phyloP scores from a whole-genome alignment of 2,888 invertebrate genomes.

The Leptura quadrifasciata region DNA sequence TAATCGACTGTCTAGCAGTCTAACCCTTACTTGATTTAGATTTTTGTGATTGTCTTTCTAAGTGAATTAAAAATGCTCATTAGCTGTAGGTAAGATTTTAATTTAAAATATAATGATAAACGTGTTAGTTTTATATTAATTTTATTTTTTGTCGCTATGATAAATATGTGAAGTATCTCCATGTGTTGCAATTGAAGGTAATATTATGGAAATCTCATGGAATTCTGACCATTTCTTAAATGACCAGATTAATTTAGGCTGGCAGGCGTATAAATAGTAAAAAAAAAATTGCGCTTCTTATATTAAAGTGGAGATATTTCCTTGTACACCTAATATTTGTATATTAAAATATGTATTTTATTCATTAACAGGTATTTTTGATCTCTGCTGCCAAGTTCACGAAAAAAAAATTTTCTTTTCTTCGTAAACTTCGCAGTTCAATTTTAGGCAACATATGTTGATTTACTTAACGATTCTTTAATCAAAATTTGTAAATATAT shows the following conservation, averaged over 20 bases:
- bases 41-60: conserved; percentile 9
- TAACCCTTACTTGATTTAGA: too few species aligned
- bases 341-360: neutral
- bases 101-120: neutral
- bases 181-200: neutral
- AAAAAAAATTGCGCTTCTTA: neutral
- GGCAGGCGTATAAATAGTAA: too few species aligned
- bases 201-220: neutral
- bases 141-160: neutral
- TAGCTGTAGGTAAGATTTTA: neutral
- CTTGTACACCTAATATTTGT: neutral
- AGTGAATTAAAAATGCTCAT: conserved; percentile 15
- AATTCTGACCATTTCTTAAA: too few species aligned
- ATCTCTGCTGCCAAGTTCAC: neutral
- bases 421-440: neutral
- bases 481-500: conserved; percentile 4
- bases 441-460: neutral
- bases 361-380: neutral
- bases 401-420: neutral
- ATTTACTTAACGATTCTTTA: neutral
- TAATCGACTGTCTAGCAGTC: too few species aligned
- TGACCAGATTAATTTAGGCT: too few species aligned
- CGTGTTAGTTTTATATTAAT: neutral
- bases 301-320: neutral
- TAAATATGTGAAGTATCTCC: neutral